Base-by-base conservation (phyloP, 2,797 vertebrate species). In the Gobio occitaniae region DNA sequence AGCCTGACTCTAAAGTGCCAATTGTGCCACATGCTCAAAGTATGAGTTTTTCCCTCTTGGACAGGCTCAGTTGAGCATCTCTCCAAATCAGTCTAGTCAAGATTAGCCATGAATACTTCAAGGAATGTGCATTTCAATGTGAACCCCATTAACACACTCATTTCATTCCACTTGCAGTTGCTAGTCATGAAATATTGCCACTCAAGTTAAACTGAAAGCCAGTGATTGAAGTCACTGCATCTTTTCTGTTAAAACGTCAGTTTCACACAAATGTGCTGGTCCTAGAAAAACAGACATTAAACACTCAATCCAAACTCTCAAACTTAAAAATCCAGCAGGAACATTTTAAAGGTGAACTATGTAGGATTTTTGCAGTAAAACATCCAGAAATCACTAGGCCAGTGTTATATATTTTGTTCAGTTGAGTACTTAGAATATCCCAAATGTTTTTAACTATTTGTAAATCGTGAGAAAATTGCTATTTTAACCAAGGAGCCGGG, bases 161-260 rank as follows among this genome's bases (percentile, higher is more conserved):
- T 16, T 80, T 68, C n/a, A 80, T 66, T 80, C 50, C 82, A 59
- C 82, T 47, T 68, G 1, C 48, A 69, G 63, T 25, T 77, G 72
- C 19, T 63, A 77, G 32, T 69, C 72, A 59, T 36, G 38, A 52
- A 68, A 44, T 6, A 69, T 3, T 69, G 72, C n/a, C 32, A 76
- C 21, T 41, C 12, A 25, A 38, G 5, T 65, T 65, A 65, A 48
- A 25, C 36, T 2, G 21, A 48, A 10, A 9, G 5, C 12, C 52
- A 48, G 17, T 59, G 29, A 47, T 19, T 25, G 21, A 63, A 82
- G 19, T 48, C 56, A 38, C n/a, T 19, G 36, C 68, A 81, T 71
- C 56, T 61, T n/a, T 4, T 8, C 16, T n/a, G 8, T 56, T 29
- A 10, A 17, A 25, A 61, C 4, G n/a, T 50, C 12, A 74, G 19